Conservation (phyloP, 35 echinoderm and acorn worm genomes). For the Nesometra sesokonis region DNA sequence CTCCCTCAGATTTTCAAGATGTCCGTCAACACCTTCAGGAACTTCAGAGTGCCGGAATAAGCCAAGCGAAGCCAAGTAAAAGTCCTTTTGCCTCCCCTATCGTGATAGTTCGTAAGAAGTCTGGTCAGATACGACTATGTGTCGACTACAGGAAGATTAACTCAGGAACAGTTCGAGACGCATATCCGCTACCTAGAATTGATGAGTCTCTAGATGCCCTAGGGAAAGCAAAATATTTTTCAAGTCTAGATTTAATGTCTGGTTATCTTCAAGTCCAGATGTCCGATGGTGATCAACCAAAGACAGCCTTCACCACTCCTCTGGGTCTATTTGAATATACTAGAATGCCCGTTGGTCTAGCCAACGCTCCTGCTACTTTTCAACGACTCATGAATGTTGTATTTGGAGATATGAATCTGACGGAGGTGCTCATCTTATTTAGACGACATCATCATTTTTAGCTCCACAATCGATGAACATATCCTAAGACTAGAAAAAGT, state of each 20-base stretch:
- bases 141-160: conserved; percentile 40
- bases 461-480: conserved; percentile 16
- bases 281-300: conserved; percentile 8
- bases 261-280: conserved; percentile 29
- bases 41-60: conserved; percentile 10
- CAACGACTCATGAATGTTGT: conserved; percentile 54
- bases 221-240: conserved; percentile 12
- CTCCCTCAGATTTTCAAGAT: background rate
- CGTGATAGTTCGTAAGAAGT: conserved; percentile 33
- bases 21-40: conserved; percentile 15
- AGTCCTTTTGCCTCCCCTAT: conserved; percentile 10
- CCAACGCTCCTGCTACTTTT: conserved; percentile 52
- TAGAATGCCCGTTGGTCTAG: conserved; percentile 48
- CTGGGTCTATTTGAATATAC: conserved; percentile 24
- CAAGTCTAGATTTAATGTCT: conserved; percentile 8
- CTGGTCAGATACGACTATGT: conserved; percentile 19
- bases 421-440: conserved; percentile 32
- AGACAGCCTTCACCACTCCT: conserved; percentile 35
- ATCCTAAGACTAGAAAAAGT: conserved; percentile 19
- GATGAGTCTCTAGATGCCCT: conserved; percentile 19
- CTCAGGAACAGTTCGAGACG: conserved; percentile 9
- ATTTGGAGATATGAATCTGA: conserved; percentile 6
- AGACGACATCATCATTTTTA: conserved; percentile 43
- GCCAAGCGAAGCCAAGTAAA: conserved; percentile 15
- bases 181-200: conserved; percentile 15